A percentile compares a stretch with the other conserved stretches of the same genome.
These are phyloP conservation scores for Corydoras sp. DNA, from an alignment of 2,113 vertebrate genomes.

Conservation along the genomic window DNA sequence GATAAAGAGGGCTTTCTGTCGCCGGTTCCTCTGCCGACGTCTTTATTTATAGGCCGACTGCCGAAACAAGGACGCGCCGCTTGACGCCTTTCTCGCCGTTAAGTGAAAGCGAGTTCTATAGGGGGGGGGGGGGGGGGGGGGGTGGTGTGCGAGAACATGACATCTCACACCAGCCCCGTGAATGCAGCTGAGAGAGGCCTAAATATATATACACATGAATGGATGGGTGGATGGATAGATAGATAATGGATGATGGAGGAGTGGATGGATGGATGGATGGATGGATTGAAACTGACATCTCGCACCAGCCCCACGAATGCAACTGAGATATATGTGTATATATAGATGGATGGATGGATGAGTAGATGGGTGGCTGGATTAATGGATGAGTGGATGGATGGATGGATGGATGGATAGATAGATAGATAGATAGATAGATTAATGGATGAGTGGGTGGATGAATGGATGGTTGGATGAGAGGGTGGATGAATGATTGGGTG, in stretches of 20 bases:
- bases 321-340: slow-evolving; percentile 27
- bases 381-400: background rate
- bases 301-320: slow-evolving; percentile 21
- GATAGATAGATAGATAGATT: too few species aligned
- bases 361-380: too few species aligned
- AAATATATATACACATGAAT: slow-evolving; percentile 15
- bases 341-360: too few species aligned
- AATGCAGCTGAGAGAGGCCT: slow-evolving; percentile 20
- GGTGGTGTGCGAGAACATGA: background rate
- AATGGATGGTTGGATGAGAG: too few species aligned
- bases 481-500: too few species aligned
- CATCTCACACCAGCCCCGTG: slow-evolving; percentile 20
- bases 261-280: background rate
- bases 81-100: slow-evolving; percentile 6
- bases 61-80: slow-evolving; percentile 1
- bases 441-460: too few species aligned
- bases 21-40: background rate
- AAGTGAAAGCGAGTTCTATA: background rate
- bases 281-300: slow-evolving; percentile 7
- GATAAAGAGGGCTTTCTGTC: background rate
- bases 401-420: too few species aligned
- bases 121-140: slow-evolving; percentile 9
- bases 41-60: background rate
- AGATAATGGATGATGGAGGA: background rate
- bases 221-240: too few species aligned